Evolutionary conservation across 1,140 invertebrate genomes (phyloP).

Genomic region (Antheraea pernyi): DNA sequence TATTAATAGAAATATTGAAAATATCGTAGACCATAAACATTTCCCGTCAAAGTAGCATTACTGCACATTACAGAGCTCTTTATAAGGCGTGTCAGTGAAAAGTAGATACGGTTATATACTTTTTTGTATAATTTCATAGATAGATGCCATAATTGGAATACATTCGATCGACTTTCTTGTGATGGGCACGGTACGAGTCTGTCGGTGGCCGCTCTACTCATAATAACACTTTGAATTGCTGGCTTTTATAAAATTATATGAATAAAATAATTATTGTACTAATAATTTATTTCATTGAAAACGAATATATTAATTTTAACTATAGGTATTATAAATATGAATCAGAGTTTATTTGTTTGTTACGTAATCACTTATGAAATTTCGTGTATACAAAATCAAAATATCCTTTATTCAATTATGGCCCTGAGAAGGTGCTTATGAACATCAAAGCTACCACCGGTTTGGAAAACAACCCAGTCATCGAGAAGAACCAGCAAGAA

Average conservation of each 20-base stretch:
- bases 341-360: too few species aligned
- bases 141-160: conserved; percentile 55
- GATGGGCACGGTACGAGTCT: conserved; percentile 28
- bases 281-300: too few species aligned
- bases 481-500: too few species aligned
- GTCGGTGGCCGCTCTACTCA: conserved; percentile 13
- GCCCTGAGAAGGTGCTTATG: too few species aligned
- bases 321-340: too few species aligned
- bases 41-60: conserved; percentile 60
- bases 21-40: conserved; percentile 29
- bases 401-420: too few species aligned
- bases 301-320: too few species aligned
- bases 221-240: background rate
- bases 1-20: background rate
- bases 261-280: background rate
- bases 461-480: too few species aligned
- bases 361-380: too few species aligned
- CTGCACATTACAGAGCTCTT: conserved; percentile 47
- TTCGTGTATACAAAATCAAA: too few species aligned
- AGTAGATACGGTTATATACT: conserved; percentile 41
- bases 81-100: conserved; percentile 69
- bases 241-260: background rate
- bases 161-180: conserved; percentile 55
- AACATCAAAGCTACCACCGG: too few species aligned
- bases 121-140: conserved; percentile 70